Percentiles rank a stretch among this genome's conserved stretches.
Conservation (phyloP, 1,140 invertebrate species). For the Hesperophylax magnus region DNA sequence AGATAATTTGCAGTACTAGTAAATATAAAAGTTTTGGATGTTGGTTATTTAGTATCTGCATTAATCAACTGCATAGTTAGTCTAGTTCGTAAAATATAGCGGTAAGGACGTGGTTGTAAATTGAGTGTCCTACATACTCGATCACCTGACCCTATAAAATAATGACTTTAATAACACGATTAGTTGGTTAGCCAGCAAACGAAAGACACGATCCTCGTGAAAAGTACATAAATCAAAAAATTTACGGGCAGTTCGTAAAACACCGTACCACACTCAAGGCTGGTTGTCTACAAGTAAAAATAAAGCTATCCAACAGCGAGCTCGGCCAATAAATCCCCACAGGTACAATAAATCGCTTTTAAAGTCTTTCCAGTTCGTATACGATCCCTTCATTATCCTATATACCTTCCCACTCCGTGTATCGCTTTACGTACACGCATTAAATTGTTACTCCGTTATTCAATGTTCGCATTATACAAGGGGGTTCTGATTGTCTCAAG, state of each 20-base stretch:
- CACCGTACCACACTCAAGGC: constrained; percentile 2
- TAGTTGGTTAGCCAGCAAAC: neutral
- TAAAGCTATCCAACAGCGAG: constrained; percentile 11
- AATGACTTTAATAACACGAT: constrained; percentile 10
- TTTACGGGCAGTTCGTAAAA: constrained; percentile 12
- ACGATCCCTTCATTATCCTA: neutral
- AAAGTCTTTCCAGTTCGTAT: constrained; percentile 15
- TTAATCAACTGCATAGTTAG: too few relatives aligned
- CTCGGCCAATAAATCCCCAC: constrained; percentile 16
- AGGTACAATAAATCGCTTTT: constrained; percentile 21
- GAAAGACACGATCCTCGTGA: constrained; percentile 19
- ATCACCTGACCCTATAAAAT: neutral
- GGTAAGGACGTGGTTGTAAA: too few relatives aligned
- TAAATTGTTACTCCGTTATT: too few relatives aligned
- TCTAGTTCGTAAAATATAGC: too few relatives aligned
- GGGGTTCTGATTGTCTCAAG: too few relatives aligned
- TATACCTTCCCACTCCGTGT: neutral
- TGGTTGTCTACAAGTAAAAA: neutral
- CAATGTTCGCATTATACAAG: too few relatives aligned
- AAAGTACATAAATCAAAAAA: constrained; percentile 19
- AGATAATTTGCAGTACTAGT: too few relatives aligned
- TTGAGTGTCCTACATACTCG: too few relatives aligned
- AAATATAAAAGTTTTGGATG: too few relatives aligned
- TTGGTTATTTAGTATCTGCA: too few relatives aligned
- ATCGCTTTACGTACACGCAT: neutral